Conservation (phyloP, 2,797 vertebrate species). For the Pseudochromis fuscus region DNA sequence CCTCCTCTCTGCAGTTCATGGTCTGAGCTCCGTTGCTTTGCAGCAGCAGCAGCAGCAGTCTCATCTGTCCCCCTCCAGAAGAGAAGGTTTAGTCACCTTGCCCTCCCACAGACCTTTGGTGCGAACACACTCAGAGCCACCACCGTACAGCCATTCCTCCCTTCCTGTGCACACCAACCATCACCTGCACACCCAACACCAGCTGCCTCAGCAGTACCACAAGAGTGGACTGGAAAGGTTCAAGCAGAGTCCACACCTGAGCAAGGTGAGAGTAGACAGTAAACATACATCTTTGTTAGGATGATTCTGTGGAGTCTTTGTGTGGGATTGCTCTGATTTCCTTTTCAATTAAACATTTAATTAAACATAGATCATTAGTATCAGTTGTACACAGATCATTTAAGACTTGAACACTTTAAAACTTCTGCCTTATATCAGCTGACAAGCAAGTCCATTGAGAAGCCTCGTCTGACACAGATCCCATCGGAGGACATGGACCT, state of each 20-base stretch:
- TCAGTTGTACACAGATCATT: not conserved
- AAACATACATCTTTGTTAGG: not conserved
- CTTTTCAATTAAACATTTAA: not conserved
- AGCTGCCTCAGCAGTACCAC: constrained; percentile 82
- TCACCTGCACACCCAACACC: constrained; percentile 58
- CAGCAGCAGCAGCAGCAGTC: constrained; percentile 62
- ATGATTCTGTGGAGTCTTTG: not conserved
- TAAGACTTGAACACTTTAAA: constrained; percentile 18
- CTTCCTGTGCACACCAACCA: constrained; percentile 57
- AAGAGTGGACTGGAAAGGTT: constrained; percentile 84
- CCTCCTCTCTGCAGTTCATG: constrained; percentile 61
- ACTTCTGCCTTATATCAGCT: constrained; percentile 61
- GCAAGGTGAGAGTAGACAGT: constrained; percentile 68
- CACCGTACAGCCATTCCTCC: constrained; percentile 87
- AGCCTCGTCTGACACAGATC: constrained; percentile 87
- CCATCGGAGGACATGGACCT: constrained; percentile 91
- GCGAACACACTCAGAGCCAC: constrained; percentile 91
- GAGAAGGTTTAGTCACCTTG: constrained; percentile 67
- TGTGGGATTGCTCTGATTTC: constrained; percentile 2
- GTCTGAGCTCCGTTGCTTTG: constrained; percentile 61
- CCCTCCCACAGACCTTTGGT: constrained; percentile 87
- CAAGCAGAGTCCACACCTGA: constrained; percentile 78
- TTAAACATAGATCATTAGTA: not conserved
- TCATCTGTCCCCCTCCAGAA: constrained; percentile 66
- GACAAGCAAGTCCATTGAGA: constrained; percentile 84